Evolutionary conservation across 1,140 invertebrate species (phyloP), one percentile per base, ranked within the genome.

Genomic region (Kradibia gibbosae): DNA sequence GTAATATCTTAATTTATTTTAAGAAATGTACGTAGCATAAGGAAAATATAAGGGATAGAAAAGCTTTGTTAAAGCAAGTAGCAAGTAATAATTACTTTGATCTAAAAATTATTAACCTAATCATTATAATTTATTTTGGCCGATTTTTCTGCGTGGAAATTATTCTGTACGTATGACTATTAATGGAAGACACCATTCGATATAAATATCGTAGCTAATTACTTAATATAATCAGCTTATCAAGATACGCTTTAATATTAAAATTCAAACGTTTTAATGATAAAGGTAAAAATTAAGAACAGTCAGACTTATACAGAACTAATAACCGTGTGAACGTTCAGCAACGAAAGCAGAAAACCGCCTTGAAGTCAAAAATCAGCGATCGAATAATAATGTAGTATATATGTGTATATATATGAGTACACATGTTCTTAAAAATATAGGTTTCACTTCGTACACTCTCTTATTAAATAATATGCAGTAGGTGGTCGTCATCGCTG

Each of bases 391-490:
- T 7, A 13, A 42, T 17, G n/a, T 8, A 10, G 25, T 13, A 31
- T 31, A 62, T 53, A n/a, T n/a, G n/a, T n/a, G n/a, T n/a, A n/a
- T n/a, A n/a, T 62, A n/a, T 45, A 45, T 76, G 0, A 17, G 36
- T n/a, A 17, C 53, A 45, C 36, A 28, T 76, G 36, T 62, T 76
- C 1, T 2, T 39, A 70, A 13, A 67, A 78, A 31, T 7, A 70
- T 67, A 57, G 57, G 2, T 22, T 5, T 0, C 20, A 3, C 20
- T 2, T 13, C 28, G 5, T 17, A 11, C 15, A 50, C 50, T 34
- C 70, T 50, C 67, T 73, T 73, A 80, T 80, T 73, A 73, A 80
- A 80, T 73, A 62, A 74, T 72, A 50, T 20, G 28, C 20, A 45
- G 25, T 67, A 67, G 50, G 53, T 25, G 3, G 71, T 73, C 5